Evolutionary conservation across 2,113 vertebrate genomes (phyloP).

Genomic region (Chloroceryle aenea): DNA sequence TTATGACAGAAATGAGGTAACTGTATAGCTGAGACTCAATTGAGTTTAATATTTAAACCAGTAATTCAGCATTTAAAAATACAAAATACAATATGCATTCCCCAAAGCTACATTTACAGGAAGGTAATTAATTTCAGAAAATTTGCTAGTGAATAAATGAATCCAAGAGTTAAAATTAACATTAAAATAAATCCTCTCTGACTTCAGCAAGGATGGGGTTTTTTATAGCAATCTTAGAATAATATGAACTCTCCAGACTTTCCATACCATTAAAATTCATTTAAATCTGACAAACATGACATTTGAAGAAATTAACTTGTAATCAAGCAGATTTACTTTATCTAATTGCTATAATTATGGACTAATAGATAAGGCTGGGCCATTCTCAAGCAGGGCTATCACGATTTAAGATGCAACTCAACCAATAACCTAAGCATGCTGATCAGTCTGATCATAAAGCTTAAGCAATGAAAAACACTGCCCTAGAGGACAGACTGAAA

Average conservation of each 20-base stretch:
- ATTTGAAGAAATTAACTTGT: not conserved
- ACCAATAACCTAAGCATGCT: not conserved
- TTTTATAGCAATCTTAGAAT: not conserved
- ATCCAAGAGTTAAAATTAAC: not conserved
- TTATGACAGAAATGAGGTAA: not conserved
- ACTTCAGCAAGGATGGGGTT: not conserved
- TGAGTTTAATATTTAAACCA: constrained; percentile 27
- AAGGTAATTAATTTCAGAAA: constrained; percentile 6
- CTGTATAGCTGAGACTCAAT: not conserved
- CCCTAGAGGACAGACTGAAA: not conserved
- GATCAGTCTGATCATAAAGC: not conserved
- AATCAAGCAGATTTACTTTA: not conserved
- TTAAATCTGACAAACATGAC: not conserved
- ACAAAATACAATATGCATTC: not conserved
- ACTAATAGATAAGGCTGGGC: not conserved
- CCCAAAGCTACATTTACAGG: not conserved
- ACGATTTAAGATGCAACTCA: not conserved
- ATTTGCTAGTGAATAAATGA: not conserved
- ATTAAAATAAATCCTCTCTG: not conserved
- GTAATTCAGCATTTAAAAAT: constrained; percentile 9
- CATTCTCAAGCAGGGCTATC: not conserved
- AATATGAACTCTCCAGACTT: not conserved
- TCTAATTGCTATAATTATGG: not conserved
- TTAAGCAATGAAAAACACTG: not conserved
- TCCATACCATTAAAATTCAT: not conserved